phyloP scores from a whole-genome alignment of 2,888 invertebrate genomes.

The Diplolepis rosae region DNA sequence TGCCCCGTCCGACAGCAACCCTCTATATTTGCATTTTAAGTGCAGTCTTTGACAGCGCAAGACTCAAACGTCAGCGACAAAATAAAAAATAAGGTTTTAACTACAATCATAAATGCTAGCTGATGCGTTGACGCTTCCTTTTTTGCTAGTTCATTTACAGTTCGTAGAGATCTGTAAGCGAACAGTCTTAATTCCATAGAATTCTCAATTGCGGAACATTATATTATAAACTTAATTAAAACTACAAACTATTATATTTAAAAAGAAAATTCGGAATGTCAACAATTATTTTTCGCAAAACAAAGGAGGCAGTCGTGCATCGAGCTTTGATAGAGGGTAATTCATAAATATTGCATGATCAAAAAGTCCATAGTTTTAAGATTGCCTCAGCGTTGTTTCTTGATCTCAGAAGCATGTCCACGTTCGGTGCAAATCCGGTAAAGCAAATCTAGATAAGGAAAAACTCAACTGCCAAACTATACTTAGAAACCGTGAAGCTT shows the following conservation, averaged over 20 bases:
- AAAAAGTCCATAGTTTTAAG: slow-evolving; percentile 74
- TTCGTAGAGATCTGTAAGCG: neutral
- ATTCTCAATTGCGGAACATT: slow-evolving; percentile 41
- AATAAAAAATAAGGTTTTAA: slow-evolving; percentile 52
- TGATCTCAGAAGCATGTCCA: slow-evolving; percentile 68
- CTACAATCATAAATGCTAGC: slow-evolving; percentile 44
- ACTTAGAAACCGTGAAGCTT: neutral
- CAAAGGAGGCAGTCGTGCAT: slow-evolving; percentile 19
- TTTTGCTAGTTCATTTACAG: slow-evolving; percentile 48
- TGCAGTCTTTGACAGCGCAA: slow-evolving; percentile 9
- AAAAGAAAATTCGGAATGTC: slow-evolving; percentile 15
- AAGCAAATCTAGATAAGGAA: slow-evolving; percentile 9
- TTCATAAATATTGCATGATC: slow-evolving; percentile 67
- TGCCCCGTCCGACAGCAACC: slow-evolving; percentile 64
- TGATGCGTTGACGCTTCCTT: slow-evolving; percentile 47
- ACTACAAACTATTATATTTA: neutral
- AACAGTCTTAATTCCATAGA: slow-evolving; percentile 39
- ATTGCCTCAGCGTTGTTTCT: slow-evolving; percentile 74
- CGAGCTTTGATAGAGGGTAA: slow-evolving; percentile 56
- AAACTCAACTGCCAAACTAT: neutral
- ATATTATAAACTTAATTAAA: no score
- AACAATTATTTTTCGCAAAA: neutral
- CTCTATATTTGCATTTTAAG: slow-evolving; percentile 53
- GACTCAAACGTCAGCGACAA: slow-evolving; percentile 33
- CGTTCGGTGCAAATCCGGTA: slow-evolving; percentile 51